Base-by-base conservation (phyloP, 2,797 vertebrate genomes). In the Kryptopterus vitreolus region DNA sequence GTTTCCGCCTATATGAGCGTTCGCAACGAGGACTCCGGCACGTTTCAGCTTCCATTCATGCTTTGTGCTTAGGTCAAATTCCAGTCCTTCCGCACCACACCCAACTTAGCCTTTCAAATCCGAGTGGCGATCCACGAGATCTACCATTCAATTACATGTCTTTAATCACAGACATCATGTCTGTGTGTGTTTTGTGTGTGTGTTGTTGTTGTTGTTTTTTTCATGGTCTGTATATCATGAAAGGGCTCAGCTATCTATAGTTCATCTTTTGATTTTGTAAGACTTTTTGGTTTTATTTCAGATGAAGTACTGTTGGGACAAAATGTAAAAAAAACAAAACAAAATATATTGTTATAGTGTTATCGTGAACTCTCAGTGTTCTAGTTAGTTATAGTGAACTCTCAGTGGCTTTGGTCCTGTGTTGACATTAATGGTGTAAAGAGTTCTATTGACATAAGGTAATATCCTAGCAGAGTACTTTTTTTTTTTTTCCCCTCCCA, bases 41-140 rank as follows among this genome's bases (percentile, higher is more conserved):
- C 50, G 22, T 48, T 65, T 74, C 4, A 50, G 16, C 50, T 63
- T 72, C 81, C 69, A 31, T 70, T 58, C 80, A 74, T 68, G 80
- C 65, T 55, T 77, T 81, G 33, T 55, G 22, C 55, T 22, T 1
- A 24, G 52, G 43, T 38, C 35, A 69, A 58, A 65, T 77, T 77
- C 74, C 76, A 65, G 15, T 38, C 55, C 48, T 61, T 65, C 11
- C 22, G 24, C 16, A 15, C 29, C 68, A 72, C 77, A 72, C 68
- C 77, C 65, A 59, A 4, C 31, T 35, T 65, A n/a, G 46, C 20
- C 10, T 59, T 75, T 55, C 24, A 43, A 15, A 50, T 29, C 8
- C 16, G 20, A 31, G 7, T 59, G 57, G 16, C 24, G 16, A 61
- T 75, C 16, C 29, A 16, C 0, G 71, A 26, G 71, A 74, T 26